These are phyloP conservation scores for Mythimna pallens DNA, from an alignment of 2,888 invertebrate species.

Conservation along the genomic window DNA sequence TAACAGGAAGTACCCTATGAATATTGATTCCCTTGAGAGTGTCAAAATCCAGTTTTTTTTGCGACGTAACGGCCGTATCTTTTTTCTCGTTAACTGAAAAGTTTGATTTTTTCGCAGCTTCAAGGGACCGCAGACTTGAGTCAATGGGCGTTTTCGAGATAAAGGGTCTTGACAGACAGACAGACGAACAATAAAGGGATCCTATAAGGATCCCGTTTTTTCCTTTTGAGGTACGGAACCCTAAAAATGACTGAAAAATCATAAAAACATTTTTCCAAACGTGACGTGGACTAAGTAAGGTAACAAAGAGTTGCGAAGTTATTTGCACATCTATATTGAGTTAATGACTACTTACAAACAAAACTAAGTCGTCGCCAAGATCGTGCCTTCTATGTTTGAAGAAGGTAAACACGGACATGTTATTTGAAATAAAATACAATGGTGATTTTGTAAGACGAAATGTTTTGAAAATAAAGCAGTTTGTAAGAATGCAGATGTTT, in stretches of 20 bases:
- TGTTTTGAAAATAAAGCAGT: conserved; percentile 53
- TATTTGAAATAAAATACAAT: conserved; percentile 43
- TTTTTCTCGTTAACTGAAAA: too few species aligned
- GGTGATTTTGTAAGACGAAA: conserved; percentile 21
- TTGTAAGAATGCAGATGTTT: conserved; percentile 17
- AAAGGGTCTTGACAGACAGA: too few species aligned
- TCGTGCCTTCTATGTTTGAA: conserved; percentile 36
- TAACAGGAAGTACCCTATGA: too few species aligned
- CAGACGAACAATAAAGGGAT: too few species aligned
- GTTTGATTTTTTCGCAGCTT: too few species aligned
- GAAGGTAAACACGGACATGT: conserved; percentile 45
- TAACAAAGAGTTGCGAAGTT: conserved; percentile 37
- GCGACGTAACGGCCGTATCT: too few species aligned
- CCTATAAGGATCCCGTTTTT: too few species aligned
- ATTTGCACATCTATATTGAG: conserved; percentile 45
- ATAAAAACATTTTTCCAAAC: conserved; percentile 35
- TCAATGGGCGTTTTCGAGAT: too few species aligned
- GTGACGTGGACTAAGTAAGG: conserved; percentile 34
- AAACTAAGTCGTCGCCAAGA: conserved; percentile 28
- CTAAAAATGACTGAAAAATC: conserved; percentile 26
- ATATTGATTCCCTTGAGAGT: too few species aligned
- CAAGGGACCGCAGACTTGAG: too few species aligned
- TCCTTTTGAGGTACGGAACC: too few species aligned
- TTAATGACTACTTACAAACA: conserved; percentile 39
- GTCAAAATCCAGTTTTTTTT: too few species aligned